Evolutionary conservation across 2,113 vertebrate species (phyloP), one percentile per base, ranked within the genome.

Genomic region (Gulo gulo): DNA sequence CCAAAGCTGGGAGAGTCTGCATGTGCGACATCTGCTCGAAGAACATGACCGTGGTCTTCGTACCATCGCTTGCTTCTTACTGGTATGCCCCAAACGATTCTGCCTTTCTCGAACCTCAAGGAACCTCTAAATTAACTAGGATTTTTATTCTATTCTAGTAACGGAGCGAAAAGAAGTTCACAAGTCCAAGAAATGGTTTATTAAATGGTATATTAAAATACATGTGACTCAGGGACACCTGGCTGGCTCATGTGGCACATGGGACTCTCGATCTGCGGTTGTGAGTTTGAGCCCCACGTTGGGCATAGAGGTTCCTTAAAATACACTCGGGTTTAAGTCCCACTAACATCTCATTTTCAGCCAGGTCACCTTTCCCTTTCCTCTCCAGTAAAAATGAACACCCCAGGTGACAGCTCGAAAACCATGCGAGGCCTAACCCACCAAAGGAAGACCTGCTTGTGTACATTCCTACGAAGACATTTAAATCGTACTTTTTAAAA

Each of bases 21-120:
- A 1, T 2, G 20, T 7, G 6, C 0, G 0, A 13, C 0, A 24
- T 8, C 63, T 0, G 12, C n/a, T 29, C 3, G 3, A n/a, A 31
- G 26, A 47, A 7, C 34, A 4, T 1, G 1, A 1, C 4, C 1
- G 3, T 4, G 26, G 26, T 2, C 34, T 26, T 3, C 34, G 4
- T 1, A 5, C 36, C n/a, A 9, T 2, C 0, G 20, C 47, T 23
- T 12, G 10, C 29, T 36, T 34, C 74, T 21, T 16, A 8, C n/a
- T 26, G 2, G 3, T 1, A 6, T 5, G 23, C 45, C 29, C 4
- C 55, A 42, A n/a, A 36, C 0, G 18, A 2, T 2, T 7, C 16
- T 7, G 7, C 21, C 11, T 0, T 71, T 73, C 47, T 45, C 45
- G 8, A 20, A 39, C 36, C 18, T 42, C 8, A 31, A 61, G 42